Conservation (phyloP, 1,140 invertebrate species). For the Helicoverpa armigera region DNA sequence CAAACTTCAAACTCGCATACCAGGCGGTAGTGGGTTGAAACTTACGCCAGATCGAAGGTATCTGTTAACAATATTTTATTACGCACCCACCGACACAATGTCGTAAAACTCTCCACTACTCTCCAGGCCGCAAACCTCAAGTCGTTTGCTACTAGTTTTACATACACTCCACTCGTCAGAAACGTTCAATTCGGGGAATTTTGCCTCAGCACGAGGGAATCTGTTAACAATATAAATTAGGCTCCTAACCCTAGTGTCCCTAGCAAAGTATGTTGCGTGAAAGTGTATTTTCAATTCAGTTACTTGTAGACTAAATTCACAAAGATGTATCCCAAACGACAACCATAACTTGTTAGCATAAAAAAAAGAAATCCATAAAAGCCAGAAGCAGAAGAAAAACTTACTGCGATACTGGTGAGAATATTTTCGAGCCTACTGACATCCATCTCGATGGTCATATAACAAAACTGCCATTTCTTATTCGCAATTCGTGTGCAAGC, state of each 20-base stretch:
- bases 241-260: not conserved
- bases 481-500: too few relatives aligned
- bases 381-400: too few relatives aligned
- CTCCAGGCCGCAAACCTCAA: too few relatives aligned
- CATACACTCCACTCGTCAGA: not conserved
- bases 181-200: not conserved
- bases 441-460: too few relatives aligned
- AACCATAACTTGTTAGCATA: too few relatives aligned
- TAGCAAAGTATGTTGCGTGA: not conserved
- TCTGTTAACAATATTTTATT: not conserved
- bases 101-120: too few relatives aligned
- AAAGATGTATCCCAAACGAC: too few relatives aligned
- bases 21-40: not conserved
- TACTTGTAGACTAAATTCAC: too few relatives aligned
- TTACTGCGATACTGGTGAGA: too few relatives aligned
- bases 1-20: not conserved
- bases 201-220: not conserved
- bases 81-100: not conserved
- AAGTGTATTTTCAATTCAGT: not conserved
- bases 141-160: not conserved
- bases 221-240: slow-evolving; percentile 4
- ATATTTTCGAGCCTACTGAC: too few relatives aligned
- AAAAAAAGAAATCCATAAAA: too few relatives aligned
- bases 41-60: not conserved
- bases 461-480: too few relatives aligned